Base-by-base conservation (phyloP, 2,888 invertebrate species). In the Automeris io region DNA sequence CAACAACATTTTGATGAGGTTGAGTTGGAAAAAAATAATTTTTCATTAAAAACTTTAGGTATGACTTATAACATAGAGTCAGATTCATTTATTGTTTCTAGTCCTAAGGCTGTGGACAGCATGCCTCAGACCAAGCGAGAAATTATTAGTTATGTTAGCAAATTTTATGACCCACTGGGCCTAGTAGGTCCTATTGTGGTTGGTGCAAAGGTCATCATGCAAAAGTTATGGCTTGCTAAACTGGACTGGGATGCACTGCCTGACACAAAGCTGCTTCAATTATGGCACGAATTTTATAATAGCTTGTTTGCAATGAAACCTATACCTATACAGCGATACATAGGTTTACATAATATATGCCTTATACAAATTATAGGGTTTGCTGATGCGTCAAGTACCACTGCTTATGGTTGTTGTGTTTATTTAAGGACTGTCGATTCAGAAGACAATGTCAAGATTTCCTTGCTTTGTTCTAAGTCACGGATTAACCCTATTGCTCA, bases 381-480 rank as follows among this genome's bases (percentile, higher is more conserved):
- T 33, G 41, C 46, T 18, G 46, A 51, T 34, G 46, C 46, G 5
- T 40, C 45, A 2, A 39, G 25, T 12, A 33, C 36, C 0, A 37
- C 41, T 5, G 47, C 39, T 5, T 45, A 46, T 23, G 35, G 29
- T 19, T 29, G 37, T 8, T 29, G 29, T 22, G 8, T 48, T 2
- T 23, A 48, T 37, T 16, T 49, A 12, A 24, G 49, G 11, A 35
- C 41, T 3, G 18, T 39, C 16, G 39, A 48, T 25, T 2, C 11
- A 13, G 11, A 22, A 25, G 42, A 39, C 13, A 40, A 33, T 8
- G 26, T 40, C 1, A 41, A 39, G 9, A 2, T 45, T 3, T 32
- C 13, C 2, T 41, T 48, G 9, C 35, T 48, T 5, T 42, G 48
- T 35, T 44, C 44, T 3, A 49, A 44, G 24, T 49, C 48, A 3